Percentiles rank a stretch among this genome's conserved stretches.
Conservation (phyloP, 2,797 vertebrate genomes). For the Lophotriccus pileatus region DNA sequence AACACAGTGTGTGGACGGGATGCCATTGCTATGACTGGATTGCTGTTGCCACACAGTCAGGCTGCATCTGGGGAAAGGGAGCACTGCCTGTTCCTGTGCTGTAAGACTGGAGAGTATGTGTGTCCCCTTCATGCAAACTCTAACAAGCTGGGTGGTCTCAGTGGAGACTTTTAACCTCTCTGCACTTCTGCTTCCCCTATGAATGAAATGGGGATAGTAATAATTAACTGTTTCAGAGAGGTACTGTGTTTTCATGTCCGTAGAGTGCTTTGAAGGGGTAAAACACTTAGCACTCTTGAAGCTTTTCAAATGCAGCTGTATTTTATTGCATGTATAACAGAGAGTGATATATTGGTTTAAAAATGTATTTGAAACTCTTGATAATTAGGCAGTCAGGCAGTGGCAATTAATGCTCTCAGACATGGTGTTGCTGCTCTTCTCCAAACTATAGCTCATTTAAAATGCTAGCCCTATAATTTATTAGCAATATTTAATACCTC, state of each 20-base stretch:
- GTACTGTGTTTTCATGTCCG: not conserved
- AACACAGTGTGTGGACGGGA: not conserved
- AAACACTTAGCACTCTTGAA: not conserved
- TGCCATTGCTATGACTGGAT: not conserved
- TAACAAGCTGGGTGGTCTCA: slow-evolving; percentile 44
- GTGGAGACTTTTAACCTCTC: slow-evolving; percentile 5
- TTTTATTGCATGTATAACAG: not conserved
- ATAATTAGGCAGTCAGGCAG: slow-evolving; percentile 70
- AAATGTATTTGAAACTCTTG: slow-evolving; percentile 64
- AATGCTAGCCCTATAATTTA: slow-evolving; percentile 82
- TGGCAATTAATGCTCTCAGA: slow-evolving; percentile 72
- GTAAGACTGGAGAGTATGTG: not conserved
- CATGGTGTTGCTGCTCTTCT: slow-evolving; percentile 66
- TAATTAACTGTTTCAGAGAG: slow-evolving; percentile 32
- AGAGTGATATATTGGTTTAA: slow-evolving; percentile 3
- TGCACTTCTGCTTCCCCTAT: not conserved
- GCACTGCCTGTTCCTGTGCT: not conserved
- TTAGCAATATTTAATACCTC: slow-evolving; percentile 84
- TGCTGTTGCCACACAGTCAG: not conserved
- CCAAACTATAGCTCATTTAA: slow-evolving; percentile 74
- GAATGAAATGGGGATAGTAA: not conserved
- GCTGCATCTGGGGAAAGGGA: not conserved
- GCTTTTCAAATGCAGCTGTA: slow-evolving; percentile 35
- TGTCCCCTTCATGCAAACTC: not conserved
- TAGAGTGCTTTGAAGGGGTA: slow-evolving; percentile 26